These are phyloP conservation scores for Morphnarchus princeps DNA, from an alignment of 2,113 vertebrate genomes.

Conservation along the genomic window DNA sequence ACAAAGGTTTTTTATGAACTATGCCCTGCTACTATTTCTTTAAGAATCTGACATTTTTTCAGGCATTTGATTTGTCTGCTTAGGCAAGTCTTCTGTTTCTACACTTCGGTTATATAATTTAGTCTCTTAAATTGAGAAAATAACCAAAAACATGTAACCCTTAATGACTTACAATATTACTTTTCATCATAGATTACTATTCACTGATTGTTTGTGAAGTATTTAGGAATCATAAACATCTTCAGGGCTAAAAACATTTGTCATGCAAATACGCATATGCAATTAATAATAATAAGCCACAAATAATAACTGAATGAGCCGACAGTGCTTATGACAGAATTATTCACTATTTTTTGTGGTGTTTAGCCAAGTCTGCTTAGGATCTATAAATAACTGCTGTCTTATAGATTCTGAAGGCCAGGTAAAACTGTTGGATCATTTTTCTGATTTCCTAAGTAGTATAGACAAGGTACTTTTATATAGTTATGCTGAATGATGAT, in stretches of 20 bases:
- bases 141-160: neutral
- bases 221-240: conserved; percentile 5
- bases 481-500: neutral
- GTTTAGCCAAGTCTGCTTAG: neutral
- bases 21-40: neutral
- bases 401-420: neutral
- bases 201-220: neutral
- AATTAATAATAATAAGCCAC: neutral
- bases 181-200: conserved; percentile 7
- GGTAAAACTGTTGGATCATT: neutral
- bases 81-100: neutral
- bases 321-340: neutral
- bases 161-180: neutral
- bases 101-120: neutral
- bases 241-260: neutral
- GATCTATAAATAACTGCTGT: neutral
- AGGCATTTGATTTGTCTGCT: neutral
- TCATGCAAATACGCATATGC: neutral
- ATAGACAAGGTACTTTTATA: neutral
- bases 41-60: neutral
- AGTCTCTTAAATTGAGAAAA: neutral
- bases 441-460: neutral
- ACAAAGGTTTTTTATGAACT: neutral
- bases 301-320: neutral
- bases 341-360: neutral